Evolutionary conservation across 2,888 invertebrate genomes (phyloP).

Genomic region (Nasonovia ribisnigri): DNA sequence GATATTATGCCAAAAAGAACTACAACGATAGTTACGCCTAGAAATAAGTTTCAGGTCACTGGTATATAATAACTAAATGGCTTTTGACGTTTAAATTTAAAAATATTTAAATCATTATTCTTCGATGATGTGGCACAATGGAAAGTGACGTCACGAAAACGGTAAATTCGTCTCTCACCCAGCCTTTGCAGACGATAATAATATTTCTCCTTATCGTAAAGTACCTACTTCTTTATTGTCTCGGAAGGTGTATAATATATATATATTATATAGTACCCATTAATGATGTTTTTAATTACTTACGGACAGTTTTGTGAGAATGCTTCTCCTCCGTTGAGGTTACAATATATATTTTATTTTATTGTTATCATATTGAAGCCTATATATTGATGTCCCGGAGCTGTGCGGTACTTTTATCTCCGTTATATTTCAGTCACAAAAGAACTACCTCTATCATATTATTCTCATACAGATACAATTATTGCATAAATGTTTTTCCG

Average conservation of each 20-base stretch:
- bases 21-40: not conserved
- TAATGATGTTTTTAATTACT: slow-evolving; percentile 20
- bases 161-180: not conserved
- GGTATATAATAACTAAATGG: not conserved
- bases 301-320: not conserved
- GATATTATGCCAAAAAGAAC: not conserved
- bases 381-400: not conserved
- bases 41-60: not conserved
- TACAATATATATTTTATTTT: not conserved
- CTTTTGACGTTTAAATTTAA: not conserved
- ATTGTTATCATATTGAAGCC: not conserved
- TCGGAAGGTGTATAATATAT: not conserved
- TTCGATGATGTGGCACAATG: not conserved
- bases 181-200: not conserved
- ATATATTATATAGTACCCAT: not conserved
- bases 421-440: not conserved
- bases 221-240: not conserved
- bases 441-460: not conserved
- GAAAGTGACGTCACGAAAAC: not conserved
- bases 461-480: not conserved
- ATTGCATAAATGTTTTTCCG: not conserved
- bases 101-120: slow-evolving; percentile 26
- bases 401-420: not conserved
- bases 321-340: not conserved
- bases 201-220: slow-evolving; percentile 10